Evolutionary conservation across 2,888 invertebrate genomes (phyloP), one percentile per base, ranked within the genome.

Genomic region (Tachina grossa): DNA sequence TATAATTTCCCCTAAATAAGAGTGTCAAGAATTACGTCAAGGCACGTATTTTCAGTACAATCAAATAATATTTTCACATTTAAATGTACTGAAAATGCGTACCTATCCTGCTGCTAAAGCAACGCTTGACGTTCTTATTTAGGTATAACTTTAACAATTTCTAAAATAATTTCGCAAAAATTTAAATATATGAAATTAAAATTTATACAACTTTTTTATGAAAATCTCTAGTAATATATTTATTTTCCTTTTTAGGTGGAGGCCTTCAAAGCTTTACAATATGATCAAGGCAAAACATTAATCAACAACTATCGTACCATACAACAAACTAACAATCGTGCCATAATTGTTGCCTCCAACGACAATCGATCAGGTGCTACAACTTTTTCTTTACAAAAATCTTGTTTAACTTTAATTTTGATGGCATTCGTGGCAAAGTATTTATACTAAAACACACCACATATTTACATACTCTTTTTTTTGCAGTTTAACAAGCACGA

Each of bases 271-370:
- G 87, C 89, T 53, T 88, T 93, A 45, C 91, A 93, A 86, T 90
- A 90, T 19, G 89, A 89, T 0, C 87, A 90, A 16, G 93, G 92
- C 66, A 89, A 90, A 65, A 89, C 90, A 19, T 87, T 94, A 82
- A 91, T 89, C 39, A 91, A 93, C 86, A 94, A 94, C 87, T 94
- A 92, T 87, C 92, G 94, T 10, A 85, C 86, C 45, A 84, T 91
- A 49, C 92, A 92, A 83, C 88, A 88, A 59, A 87, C 84, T 22
- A 89, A 91, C 31, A 90, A 91, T 79, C 91, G 92, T 13, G 89
- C 90, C 11, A 88, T 92, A 41, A 88, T 91, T 9, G 81, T 90
- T n/a, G 91, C 79, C 31, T 76, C 83, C 13, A 85, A 85, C 61
- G 83, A 85, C 0, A 65, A 76, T 45, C 41, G 45, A n/a, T 79